phyloP scores from a whole-genome alignment of 2,888 invertebrate genomes.

The Dynastes hyllus region DNA sequence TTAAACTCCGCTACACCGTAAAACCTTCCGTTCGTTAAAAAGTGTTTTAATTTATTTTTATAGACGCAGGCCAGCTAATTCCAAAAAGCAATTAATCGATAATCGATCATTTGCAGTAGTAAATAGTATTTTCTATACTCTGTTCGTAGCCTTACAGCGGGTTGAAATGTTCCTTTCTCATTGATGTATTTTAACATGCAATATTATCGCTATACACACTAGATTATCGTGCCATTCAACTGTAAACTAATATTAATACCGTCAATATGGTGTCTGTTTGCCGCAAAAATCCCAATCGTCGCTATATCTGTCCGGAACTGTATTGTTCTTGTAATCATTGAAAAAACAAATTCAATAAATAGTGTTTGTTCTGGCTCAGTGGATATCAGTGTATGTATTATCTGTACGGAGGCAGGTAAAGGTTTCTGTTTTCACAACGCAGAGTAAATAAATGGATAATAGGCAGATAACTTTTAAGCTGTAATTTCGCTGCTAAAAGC shows the following conservation, averaged over 20 bases:
- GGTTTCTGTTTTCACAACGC: not conserved
- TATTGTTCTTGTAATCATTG: conserved; percentile 32
- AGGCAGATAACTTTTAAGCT: not conserved
- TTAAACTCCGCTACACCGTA: too few relatives aligned
- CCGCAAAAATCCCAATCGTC: conserved; percentile 6
- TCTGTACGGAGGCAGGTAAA: conserved; percentile 30
- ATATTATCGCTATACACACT: conserved; percentile 40
- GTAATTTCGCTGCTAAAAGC: too few relatives aligned
- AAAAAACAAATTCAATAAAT: conserved; percentile 45
- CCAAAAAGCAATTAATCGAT: too few relatives aligned
- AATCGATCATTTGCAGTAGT: too few relatives aligned
- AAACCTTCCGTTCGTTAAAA: too few relatives aligned
- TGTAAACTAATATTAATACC: conserved; percentile 36
- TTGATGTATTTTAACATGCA: not conserved
- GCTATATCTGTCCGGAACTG: conserved; percentile 24
- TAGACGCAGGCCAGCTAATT: too few relatives aligned
- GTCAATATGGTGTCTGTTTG: conserved; percentile 35
- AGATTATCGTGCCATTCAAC: conserved; percentile 39
- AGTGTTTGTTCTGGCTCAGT: conserved; percentile 33
- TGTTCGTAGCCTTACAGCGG: too few relatives aligned
- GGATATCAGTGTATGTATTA: conserved; percentile 29
- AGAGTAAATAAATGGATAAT: conserved; percentile 16
- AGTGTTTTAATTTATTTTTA: too few relatives aligned
- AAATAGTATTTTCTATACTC: too few relatives aligned
- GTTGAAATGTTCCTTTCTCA: too few relatives aligned